Conservation (phyloP, 2,113 vertebrate species). For the Engraulis encrasicolus region DNA sequence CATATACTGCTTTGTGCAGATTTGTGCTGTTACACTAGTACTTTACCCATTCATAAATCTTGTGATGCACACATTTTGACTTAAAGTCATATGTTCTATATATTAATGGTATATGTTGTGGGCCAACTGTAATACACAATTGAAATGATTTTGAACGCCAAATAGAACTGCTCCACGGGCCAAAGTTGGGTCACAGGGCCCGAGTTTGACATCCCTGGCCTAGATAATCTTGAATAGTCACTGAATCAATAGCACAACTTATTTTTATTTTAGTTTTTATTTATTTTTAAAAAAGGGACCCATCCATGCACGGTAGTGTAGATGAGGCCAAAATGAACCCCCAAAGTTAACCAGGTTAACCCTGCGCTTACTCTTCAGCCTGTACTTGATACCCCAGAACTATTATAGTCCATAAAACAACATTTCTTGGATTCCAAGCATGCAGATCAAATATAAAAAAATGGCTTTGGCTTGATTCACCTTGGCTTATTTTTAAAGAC, state of each 20-base stretch:
- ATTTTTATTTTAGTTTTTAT: too few species aligned
- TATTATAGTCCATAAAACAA: constrained; percentile 76
- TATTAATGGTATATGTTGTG: too few species aligned
- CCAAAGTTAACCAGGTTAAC: neutral
- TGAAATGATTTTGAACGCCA: too few species aligned
- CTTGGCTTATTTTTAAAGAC: constrained; percentile 55
- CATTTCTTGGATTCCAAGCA: constrained; percentile 83
- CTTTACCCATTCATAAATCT: too few species aligned
- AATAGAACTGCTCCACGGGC: too few species aligned
- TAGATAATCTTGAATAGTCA: neutral
- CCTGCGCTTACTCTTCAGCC: constrained; percentile 21
- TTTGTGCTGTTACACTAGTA: too few species aligned
- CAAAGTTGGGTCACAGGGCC: too few species aligned
- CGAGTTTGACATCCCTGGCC: too few species aligned
- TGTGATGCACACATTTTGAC: too few species aligned
- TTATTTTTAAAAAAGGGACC: neutral
- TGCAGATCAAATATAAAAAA: constrained; percentile 37
- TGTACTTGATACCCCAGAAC: constrained; percentile 64
- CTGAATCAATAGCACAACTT: neutral
- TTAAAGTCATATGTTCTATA: too few species aligned
- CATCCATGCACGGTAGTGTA: neutral
- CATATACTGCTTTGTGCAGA: too few species aligned
- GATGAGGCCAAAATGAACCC: neutral
- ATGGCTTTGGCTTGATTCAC: constrained; percentile 35
- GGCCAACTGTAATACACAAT: too few species aligned